phyloP scores from a whole-genome alignment of 2,797 vertebrate species.

The Coilia nasus region DNA sequence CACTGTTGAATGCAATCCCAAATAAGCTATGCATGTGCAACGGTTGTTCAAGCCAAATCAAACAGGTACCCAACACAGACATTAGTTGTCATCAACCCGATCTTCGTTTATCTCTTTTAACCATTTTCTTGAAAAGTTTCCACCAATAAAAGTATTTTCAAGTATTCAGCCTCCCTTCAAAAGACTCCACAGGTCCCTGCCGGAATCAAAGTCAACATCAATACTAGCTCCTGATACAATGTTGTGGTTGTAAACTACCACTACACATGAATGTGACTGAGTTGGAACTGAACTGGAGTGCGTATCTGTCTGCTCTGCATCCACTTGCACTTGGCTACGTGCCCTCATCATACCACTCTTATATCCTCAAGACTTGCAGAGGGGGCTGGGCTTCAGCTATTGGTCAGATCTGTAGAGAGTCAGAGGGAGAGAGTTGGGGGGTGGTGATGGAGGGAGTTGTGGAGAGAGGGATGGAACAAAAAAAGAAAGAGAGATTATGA shows the following conservation, averaged over 20 bases:
- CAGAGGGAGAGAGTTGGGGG: conserved; percentile 5
- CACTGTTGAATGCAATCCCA: not conserved
- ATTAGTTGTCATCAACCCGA: not conserved
- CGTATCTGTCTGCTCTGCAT: conserved; percentile 11
- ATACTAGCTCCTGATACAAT: not conserved
- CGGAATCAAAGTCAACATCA: not conserved
- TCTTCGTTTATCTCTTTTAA: not conserved
- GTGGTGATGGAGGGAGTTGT: conserved; percentile 37
- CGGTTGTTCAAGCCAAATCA: not conserved
- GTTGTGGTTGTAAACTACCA: not conserved
- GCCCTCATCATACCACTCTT: conserved; percentile 34
- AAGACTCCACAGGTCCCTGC: not conserved
- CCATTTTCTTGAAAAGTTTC: not conserved
- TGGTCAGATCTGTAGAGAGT: not conserved
- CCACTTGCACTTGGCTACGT: conserved; percentile 13
- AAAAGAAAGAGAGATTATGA: conserved; percentile 11
- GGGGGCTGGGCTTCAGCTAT: conserved; percentile 8
- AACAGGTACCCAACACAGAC: conserved; percentile 5
- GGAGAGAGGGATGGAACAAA: conserved; percentile 27
- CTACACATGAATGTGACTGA: not conserved
- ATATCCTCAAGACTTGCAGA: conserved; percentile 31
- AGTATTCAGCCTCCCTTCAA: not conserved
- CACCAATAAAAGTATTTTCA: not conserved
- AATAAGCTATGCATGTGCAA: not conserved
- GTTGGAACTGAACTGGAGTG: not conserved